phyloP scores from a whole-genome alignment of 2,888 invertebrate species.

The Silvanus unidentatus region DNA sequence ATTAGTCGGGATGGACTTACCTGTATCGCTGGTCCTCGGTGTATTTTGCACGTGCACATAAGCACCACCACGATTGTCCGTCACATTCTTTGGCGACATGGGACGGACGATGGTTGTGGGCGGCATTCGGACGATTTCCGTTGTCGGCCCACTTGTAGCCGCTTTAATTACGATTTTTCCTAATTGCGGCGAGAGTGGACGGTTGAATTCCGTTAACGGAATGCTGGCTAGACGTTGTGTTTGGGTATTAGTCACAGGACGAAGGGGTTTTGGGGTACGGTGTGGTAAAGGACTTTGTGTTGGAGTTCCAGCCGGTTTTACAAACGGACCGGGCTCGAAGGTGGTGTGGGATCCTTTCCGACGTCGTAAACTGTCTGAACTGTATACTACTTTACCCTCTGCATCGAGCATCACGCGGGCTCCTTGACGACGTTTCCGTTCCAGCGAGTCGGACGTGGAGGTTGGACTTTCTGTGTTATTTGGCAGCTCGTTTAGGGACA shows the following conservation, averaged over 20 bases:
- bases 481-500: slow-evolving; percentile 75
- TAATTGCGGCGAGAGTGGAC: slow-evolving; percentile 58
- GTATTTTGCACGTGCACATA: slow-evolving; percentile 68
- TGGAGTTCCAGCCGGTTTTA: slow-evolving; percentile 53
- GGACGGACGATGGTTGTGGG: slow-evolving; percentile 57
- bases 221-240: slow-evolving; percentile 23
- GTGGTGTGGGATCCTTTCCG: slow-evolving; percentile 77
- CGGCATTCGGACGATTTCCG: slow-evolving; percentile 56
- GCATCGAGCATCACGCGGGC: slow-evolving; percentile 79
- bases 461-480: slow-evolving; percentile 27
- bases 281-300: slow-evolving; percentile 50
- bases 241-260: slow-evolving; percentile 39
- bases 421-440: slow-evolving; percentile 57
- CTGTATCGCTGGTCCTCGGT: slow-evolving; percentile 56
- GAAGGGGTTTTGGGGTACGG: slow-evolving; percentile 43
- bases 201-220: slow-evolving; percentile 28
- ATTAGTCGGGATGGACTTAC: slow-evolving; percentile 52
- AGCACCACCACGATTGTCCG: slow-evolving; percentile 53
- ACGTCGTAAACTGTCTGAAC: slow-evolving; percentile 76
- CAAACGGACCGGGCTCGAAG: slow-evolving; percentile 82
- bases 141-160: slow-evolving; percentile 43
- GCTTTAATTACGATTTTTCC: slow-evolving; percentile 54
- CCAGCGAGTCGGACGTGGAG: slow-evolving; percentile 46
- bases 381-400: slow-evolving; percentile 82
- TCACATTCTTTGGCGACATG: slow-evolving; percentile 43